These are phyloP conservation scores for Craseonycteris thonglongyai DNA, from an alignment of 2,113 vertebrate species.

Conservation along the genomic window DNA sequence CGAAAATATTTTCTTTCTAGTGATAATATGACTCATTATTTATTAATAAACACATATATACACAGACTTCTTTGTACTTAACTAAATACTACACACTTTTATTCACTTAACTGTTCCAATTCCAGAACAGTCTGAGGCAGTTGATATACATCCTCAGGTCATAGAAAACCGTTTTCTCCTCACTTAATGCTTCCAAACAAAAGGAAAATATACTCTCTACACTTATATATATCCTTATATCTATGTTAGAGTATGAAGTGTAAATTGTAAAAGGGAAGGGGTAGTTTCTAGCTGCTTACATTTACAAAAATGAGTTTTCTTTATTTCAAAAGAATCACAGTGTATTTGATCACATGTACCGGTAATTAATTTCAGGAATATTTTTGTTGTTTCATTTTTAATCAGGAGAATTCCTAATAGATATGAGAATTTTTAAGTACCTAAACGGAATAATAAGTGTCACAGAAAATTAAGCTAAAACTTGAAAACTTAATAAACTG, in stretches of 20 bases:
- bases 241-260: not conserved
- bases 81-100: not conserved
- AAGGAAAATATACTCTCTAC: not conserved
- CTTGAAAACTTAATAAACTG: not conserved
- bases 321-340: slow-evolving; percentile 32
- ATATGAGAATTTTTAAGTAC: not conserved
- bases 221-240: not conserved
- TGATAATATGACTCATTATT: not conserved
- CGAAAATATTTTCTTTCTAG: not conserved
- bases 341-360: not conserved
- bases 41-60: not conserved
- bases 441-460: not conserved
- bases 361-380: not conserved
- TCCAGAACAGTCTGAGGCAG: not conserved
- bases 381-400: not conserved
- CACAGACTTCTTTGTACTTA: not conserved
- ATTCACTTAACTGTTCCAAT: not conserved
- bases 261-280: not conserved
- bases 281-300: not conserved
- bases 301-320: not conserved
- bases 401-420: not conserved
- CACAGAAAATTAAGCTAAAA: not conserved
- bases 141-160: not conserved
- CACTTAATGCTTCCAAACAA: not conserved
- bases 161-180: not conserved